Evolutionary conservation across 2,797 vertebrate species (phyloP), one percentile per base, ranked within the genome.

Genomic region (Iguana delicatissima): DNA sequence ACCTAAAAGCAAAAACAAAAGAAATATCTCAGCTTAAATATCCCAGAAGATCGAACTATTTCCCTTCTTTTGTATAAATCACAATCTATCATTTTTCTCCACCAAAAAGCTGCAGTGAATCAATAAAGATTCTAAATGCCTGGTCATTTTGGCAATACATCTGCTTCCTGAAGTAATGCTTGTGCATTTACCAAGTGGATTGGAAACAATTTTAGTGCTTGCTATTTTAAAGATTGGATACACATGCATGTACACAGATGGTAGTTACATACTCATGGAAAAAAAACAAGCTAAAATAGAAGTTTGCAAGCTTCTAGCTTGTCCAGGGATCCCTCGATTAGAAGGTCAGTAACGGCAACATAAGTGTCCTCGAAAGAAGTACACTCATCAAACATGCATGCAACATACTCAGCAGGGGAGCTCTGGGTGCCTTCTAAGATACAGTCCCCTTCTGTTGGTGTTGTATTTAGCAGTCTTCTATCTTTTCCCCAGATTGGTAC

Each of bases 41-140:
- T 96, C 95, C 89, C 93, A 96, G 95, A 93, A 96, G 97, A 95
- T 93, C n/a, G 42, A 38, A 89, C 89, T 93, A 96, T 92, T 96
- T 96, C 89, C 95, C 86, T 92, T 88, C 82, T 91, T 20, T 89
- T 86, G 84, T 67, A 18, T 67, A 92, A 92, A 80, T 94, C 93
- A 92, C 26, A 93, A 93, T 6, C 52, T 85, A 84, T 35, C 10
- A 84, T 12, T 50, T 57, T 87, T 88, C 59, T 29, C 72, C 93
- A 82, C 29, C 85, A 42, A 64, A 67, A 67, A 35, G 87, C 26
- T 0, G 89, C 89, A 74, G 0, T 94, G 91, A 80, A 92, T 26
- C 62, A 92, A 95, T 92, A 95, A 92, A 93, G 57, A 89, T 81
- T 83, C 81, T 81, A 89, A 88, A 80, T 26, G 88, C 6, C 81